Base-by-base conservation (phyloP, 2,888 invertebrate species). In the Parnassius glacialis region DNA sequence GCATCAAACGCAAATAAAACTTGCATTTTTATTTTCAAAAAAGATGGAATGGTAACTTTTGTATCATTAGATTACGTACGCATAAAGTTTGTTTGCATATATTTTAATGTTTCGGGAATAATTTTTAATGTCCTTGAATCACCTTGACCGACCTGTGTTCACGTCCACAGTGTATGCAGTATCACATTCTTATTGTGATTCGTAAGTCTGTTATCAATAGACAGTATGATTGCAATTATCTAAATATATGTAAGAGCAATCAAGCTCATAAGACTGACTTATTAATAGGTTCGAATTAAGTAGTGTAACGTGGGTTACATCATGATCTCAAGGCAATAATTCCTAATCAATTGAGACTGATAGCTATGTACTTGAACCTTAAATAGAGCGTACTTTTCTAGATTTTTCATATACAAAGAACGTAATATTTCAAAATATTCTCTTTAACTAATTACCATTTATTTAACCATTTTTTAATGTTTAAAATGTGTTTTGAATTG, bases 271-370 rank as follows among this genome's bases (percentile, higher is more conserved):
- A 59, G 59, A 52, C 45, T 59, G 59, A 52, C 12, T 43, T 52
- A 13, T 34, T 41, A 51, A 41, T 45, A 55, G 45, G 55, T 45
- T 55, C 42, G 44, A 41, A 41, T 45, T 55, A 9, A 12, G 9
- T 16, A 10, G 3, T 20, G 57, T 25, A 48, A 16, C 13, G 50
- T 10, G 13, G 57, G 57, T 47, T 56, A 41, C 52, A n/a, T 56
- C 12, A 47, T 52, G 58, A 58, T 52, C 51, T 52, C 43, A 5
- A 51, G n/a, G 56, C 11, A 25, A 42, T 57, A 52, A 61, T 57
- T 61, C 52, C 57, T 52, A 56, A 56, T 57, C 7, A 61, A 42
- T 56, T 45, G 51, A 61, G 57, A 52, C 57, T 57, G 52, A 52
- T 61, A 61, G 34, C 45, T 34, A n/a, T n/a, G 41, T 52, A 34